Evolutionary conservation across 2,113 vertebrate genomes (phyloP).

Genomic region (Drymodes brunneopygia): DNA sequence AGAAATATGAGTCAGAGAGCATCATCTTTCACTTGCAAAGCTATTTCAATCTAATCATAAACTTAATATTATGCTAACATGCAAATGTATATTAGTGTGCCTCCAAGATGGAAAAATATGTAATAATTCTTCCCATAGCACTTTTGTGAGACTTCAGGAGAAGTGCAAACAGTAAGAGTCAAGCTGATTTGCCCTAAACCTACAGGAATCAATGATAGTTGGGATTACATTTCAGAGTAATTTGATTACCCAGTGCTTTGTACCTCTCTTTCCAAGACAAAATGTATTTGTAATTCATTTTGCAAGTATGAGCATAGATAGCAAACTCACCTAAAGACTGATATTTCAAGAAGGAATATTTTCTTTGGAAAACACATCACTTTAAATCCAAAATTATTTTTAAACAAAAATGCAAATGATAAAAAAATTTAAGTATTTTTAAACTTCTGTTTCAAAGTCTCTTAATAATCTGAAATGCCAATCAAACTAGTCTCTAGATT

Average conservation of each 20-base stretch:
- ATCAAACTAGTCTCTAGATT: not conserved
- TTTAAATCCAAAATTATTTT: not conserved
- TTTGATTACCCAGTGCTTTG: not conserved
- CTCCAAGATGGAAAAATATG: not conserved
- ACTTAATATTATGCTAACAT: not conserved
- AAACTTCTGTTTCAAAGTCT: not conserved
- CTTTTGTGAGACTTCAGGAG: not conserved
- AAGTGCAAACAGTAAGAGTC: not conserved
- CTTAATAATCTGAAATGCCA: not conserved
- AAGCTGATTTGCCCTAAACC: not conserved
- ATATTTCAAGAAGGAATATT: not conserved
- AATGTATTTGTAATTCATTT: not conserved
- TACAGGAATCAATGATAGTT: not conserved
- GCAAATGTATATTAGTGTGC: not conserved
- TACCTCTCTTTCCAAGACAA: not conserved
- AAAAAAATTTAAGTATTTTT: not conserved
- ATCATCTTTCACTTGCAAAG: not conserved
- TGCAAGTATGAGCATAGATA: not conserved
- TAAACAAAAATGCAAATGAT: not conserved
- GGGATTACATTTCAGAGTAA: not conserved
- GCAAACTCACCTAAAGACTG: not conserved
- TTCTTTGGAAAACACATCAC: not conserved
- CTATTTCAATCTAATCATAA: not conserved
- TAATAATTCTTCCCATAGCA: not conserved
- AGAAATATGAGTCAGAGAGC: not conserved